phyloP scores from a whole-genome alignment of 2,888 invertebrate genomes.

The Xanthorhoe spadicearia region DNA sequence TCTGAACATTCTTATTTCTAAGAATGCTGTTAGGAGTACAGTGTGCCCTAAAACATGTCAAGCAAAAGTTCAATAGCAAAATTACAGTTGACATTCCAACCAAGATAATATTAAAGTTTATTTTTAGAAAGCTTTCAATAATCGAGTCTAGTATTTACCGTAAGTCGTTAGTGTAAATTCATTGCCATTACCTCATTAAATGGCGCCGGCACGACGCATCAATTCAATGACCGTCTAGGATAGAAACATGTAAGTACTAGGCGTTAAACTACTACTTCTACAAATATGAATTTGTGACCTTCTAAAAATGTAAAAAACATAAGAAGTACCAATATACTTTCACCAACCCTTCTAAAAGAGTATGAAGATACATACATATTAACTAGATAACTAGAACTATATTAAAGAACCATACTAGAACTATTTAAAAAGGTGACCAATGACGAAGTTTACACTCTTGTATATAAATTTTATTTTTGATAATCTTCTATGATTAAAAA shows the following conservation, averaged over 20 bases:
- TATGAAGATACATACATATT: no score
- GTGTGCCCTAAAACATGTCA: not conserved
- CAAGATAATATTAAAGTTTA: conserved; percentile 15
- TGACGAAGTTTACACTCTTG: no score
- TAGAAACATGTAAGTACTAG: not conserved
- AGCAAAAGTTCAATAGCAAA: not conserved
- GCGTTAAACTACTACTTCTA: not conserved
- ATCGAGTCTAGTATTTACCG: conserved; percentile 50
- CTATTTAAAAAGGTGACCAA: no score
- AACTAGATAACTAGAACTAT: no score
- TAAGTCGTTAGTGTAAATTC: conserved; percentile 59
- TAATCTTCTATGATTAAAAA: no score
- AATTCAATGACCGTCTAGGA: conserved; percentile 18
- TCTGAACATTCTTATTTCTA: not conserved
- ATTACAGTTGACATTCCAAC: conserved; percentile 10
- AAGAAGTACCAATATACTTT: no score
- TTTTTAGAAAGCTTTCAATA: conserved; percentile 37
- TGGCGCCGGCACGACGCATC: conserved; percentile 46
- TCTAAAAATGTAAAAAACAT: no score
- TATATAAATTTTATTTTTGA: no score
- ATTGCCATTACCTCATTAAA: conserved; percentile 55
- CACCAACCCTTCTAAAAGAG: no score
- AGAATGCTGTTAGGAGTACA: not conserved
- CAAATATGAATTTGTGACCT: not conserved
- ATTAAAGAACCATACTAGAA: no score